Evolutionary conservation across 2,113 vertebrate genomes (phyloP).

Genomic region (Rhombomys opimus): DNA sequence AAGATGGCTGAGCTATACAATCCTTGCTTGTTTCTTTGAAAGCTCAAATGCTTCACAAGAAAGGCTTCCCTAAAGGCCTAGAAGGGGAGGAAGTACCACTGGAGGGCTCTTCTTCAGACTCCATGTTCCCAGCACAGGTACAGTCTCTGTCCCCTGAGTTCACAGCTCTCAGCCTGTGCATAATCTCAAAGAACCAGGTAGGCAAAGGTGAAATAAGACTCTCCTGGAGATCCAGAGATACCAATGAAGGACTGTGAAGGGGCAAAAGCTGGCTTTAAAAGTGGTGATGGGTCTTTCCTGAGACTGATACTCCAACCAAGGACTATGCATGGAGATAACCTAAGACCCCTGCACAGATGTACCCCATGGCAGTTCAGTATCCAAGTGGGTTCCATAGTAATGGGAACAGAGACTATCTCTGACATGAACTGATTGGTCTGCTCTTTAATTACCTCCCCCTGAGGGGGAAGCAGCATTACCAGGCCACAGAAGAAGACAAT

Average conservation of each 20-base stretch:
- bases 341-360: too few relatives aligned
- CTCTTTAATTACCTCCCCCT: too few relatives aligned
- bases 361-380: too few relatives aligned
- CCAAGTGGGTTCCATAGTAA: too few relatives aligned
- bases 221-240: slow-evolving; percentile 83
- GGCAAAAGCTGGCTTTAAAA: accelerated
- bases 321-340: too few relatives aligned
- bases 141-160: slow-evolving; percentile 87
- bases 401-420: too few relatives aligned
- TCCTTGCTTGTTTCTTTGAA: slow-evolving; percentile 85
- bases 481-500: too few relatives aligned
- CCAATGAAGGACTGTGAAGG: slow-evolving; percentile 75
- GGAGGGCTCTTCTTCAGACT: background rate
- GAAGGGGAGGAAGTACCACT: background rate
- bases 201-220: slow-evolving; percentile 85
- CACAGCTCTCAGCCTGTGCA: slow-evolving; percentile 85
- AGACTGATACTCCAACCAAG: too few relatives aligned
- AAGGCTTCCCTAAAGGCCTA: slow-evolving; percentile 78
- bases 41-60: slow-evolving; percentile 86
- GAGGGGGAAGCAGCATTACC: too few relatives aligned
- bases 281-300: background rate
- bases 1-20: slow-evolving; percentile 81
- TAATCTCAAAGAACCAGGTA: slow-evolving; percentile 83
- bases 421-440: too few relatives aligned
- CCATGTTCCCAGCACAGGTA: slow-evolving; percentile 79